A percentile compares a stretch with the other conserved stretches of the same genome.
These are phyloP conservation scores for Bujurquina vittata DNA, from an alignment of 2,113 vertebrate genomes.

Conservation along the genomic window DNA sequence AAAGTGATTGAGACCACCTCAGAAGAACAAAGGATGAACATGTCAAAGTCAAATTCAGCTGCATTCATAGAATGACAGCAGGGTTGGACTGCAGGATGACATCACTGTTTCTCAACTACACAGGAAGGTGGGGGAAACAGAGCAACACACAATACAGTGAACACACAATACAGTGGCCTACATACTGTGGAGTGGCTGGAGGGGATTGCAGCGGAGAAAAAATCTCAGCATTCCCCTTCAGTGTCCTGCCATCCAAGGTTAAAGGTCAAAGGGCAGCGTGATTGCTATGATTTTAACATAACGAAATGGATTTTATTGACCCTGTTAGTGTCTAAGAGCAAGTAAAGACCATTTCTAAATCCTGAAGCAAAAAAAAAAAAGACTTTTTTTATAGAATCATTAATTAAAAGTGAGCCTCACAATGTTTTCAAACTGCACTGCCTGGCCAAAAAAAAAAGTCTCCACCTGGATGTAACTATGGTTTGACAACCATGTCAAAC, in stretches of 20 bases:
- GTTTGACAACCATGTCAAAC: no score
- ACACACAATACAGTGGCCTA: conserved; percentile 38
- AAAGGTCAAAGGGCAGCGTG: conserved; percentile 37
- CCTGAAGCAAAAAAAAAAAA: no score
- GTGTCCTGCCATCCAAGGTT: neutral
- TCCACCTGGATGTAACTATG: no score
- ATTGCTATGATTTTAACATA: neutral
- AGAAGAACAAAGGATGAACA: conserved; percentile 55
- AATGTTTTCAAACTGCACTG: no score
- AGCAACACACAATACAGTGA: conserved; percentile 30
- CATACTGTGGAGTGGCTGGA: conserved; percentile 19
- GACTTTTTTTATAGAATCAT: no score
- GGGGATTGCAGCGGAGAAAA: conserved; percentile 14
- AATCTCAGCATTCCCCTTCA: conserved; percentile 13
- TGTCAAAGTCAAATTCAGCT: conserved; percentile 47
- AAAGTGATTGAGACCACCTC: conserved; percentile 44
- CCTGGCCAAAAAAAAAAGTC: no score
- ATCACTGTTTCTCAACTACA: conserved; percentile 47
- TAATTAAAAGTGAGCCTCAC: no score
- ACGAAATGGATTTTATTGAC: neutral
- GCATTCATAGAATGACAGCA: conserved; percentile 47
- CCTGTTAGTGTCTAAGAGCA: neutral
- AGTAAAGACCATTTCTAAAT: no score
- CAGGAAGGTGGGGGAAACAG: conserved; percentile 18
- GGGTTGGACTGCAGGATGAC: conserved; percentile 63